Evolutionary conservation across 2,113 vertebrate species (phyloP).

Genomic region (Ophthalmolycus amberensis): DNA sequence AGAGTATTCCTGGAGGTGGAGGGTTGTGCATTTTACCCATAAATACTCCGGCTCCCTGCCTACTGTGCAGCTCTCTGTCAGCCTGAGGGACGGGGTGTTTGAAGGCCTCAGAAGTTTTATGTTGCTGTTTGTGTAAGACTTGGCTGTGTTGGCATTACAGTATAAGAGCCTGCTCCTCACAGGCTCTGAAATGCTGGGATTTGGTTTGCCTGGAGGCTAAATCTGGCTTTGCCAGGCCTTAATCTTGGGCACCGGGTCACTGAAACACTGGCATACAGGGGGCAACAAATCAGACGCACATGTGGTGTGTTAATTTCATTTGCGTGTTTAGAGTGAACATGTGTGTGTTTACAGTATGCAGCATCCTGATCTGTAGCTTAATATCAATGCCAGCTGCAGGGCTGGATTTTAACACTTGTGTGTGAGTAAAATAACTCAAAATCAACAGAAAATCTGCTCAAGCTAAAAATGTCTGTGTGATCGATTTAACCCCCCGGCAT

Average conservation of each 20-base stretch:
- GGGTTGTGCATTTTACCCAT: constrained; percentile 5
- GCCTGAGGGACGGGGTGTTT: not conserved
- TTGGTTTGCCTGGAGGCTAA: constrained; percentile 52
- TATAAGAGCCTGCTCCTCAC: constrained; percentile 9
- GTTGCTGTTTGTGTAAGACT: constrained; percentile 26
- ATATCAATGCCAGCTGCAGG: not conserved
- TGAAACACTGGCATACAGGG: constrained; percentile 34
- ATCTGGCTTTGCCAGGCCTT: constrained; percentile 61
- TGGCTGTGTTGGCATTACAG: constrained; percentile 15
- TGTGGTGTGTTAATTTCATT: constrained; percentile 13
- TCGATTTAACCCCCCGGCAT: no score
- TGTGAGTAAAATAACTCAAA: constrained; percentile 6
- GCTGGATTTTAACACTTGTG: not conserved
- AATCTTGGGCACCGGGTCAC: constrained; percentile 67
- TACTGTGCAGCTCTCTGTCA: not conserved
- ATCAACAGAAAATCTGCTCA: not conserved
- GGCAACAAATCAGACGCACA: constrained; percentile 15
- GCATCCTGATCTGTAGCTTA: constrained; percentile 34
- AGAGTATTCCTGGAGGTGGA: not conserved
- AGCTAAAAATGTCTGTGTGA: not conserved
- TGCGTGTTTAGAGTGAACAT: not conserved
- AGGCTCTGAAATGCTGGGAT: constrained; percentile 61
- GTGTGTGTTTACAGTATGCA: constrained; percentile 3
- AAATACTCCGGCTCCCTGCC: not conserved
- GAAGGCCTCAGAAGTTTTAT: constrained; percentile 21